phyloP scores from a whole-genome alignment of 2,113 vertebrate genomes.

The Petaurus breviceps region DNA sequence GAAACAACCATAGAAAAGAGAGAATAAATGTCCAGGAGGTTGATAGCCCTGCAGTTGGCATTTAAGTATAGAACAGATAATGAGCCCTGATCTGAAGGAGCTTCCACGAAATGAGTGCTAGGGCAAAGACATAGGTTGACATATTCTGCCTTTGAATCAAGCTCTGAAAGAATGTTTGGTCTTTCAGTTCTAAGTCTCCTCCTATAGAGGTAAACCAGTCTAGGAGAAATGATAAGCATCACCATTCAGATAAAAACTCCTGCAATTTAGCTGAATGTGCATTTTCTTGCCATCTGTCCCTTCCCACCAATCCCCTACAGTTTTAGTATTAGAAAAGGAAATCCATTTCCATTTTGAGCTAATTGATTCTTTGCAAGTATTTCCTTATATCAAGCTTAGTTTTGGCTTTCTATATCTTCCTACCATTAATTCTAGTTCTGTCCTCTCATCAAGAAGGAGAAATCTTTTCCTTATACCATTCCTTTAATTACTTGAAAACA shows the following conservation, averaged over 20 bases:
- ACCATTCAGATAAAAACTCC: background rate
- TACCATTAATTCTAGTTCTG: background rate
- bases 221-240: background rate
- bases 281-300: background rate
- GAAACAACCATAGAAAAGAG: background rate
- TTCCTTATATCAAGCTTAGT: background rate
- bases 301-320: background rate
- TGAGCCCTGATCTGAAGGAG: background rate
- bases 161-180: background rate
- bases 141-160: background rate
- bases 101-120: too few species aligned
- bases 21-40: background rate
- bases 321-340: background rate
- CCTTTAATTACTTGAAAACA: background rate
- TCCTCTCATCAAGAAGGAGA: background rate
- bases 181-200: background rate
- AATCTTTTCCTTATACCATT: background rate
- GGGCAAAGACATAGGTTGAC: background rate
- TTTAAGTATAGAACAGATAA: background rate
- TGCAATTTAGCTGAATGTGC: background rate
- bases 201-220: background rate
- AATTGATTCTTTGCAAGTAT: background rate
- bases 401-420: background rate
- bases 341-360: background rate
- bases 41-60: background rate